Percentiles rank a stretch among this genome's conserved stretches.
Conservation (phyloP, 92 coral and sea anemone genomes). For the Heteractis magnifica region DNA sequence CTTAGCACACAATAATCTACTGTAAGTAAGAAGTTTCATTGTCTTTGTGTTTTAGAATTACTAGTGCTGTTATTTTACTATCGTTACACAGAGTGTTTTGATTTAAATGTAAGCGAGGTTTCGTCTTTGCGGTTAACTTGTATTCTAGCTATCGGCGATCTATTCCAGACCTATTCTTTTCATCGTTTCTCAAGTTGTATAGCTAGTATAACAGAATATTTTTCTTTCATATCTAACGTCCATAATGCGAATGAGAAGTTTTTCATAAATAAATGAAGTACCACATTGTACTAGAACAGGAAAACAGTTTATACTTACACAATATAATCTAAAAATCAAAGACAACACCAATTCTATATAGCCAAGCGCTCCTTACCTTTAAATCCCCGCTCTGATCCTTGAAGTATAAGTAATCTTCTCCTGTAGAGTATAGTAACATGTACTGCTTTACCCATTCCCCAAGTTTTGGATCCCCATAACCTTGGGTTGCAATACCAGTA, state of each 20-base stretch:
- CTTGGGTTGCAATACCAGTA: conserved; percentile 78
- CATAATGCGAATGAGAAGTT: not conserved
- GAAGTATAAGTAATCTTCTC: conserved; percentile 52
- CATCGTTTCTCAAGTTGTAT: not conserved
- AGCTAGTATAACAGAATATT: not conserved
- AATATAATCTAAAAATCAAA: too few species aligned
- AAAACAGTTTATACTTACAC: too few species aligned
- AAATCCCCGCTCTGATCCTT: conserved; percentile 42
- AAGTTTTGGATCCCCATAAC: conserved; percentile 64
- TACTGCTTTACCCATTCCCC: conserved; percentile 66
- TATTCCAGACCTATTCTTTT: not conserved
- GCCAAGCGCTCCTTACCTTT: conserved; percentile 26
- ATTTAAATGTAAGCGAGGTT: not conserved
- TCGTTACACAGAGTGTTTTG: too few species aligned
- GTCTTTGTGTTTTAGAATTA: not conserved
- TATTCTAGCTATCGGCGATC: not conserved
- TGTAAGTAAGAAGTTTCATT: not conserved
- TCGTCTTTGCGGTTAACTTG: not conserved
- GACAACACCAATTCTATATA: too few species aligned
- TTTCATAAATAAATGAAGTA: not conserved
- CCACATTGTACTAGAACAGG: not conserved
- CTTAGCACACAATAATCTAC: not conserved
- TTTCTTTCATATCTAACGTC: too few species aligned
- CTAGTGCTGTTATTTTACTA: too few species aligned
- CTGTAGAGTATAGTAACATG: conserved; percentile 69